Evolutionary conservation across 1,140 invertebrate genomes (phyloP).

Genomic region (Euborellia annulipes): DNA sequence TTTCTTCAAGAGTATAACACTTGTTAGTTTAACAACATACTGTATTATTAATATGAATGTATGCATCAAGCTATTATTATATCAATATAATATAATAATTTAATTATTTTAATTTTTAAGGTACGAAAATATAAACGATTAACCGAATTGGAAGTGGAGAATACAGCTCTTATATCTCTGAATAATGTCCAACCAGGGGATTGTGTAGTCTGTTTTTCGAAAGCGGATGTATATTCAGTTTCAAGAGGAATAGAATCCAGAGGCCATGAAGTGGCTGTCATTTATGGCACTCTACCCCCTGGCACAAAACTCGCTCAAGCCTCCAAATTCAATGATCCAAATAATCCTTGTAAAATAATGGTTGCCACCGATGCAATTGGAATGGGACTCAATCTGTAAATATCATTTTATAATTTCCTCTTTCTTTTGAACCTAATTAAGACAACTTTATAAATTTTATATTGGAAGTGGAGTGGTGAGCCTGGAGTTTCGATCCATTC

Average conservation of each 20-base stretch:
- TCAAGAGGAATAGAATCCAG: conserved; percentile 55
- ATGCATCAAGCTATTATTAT: too few species aligned
- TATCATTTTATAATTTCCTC: conserved; percentile 16
- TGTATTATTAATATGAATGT: too few species aligned
- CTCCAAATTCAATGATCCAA: conserved; percentile 91
- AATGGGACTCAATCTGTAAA: conserved; percentile 96
- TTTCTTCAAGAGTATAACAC: too few species aligned
- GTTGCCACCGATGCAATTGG: conserved; percentile 99
- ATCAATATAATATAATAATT: not conserved
- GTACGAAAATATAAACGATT: conserved; percentile 73
- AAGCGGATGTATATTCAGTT: conserved; percentile 88
- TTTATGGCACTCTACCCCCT: conserved; percentile 78
- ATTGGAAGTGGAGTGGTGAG: too few species aligned
- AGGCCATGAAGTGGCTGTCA: conserved; percentile 85
- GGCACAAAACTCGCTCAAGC: conserved; percentile 93
- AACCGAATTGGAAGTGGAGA: conserved; percentile 66
- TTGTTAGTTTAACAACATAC: too few species aligned
- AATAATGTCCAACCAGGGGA: conserved; percentile 78
- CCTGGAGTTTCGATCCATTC: too few species aligned
- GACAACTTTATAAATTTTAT: not conserved
- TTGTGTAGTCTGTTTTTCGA: conserved; percentile 97
- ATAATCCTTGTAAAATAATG: conserved; percentile 88
- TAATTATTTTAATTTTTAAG: conserved; percentile 20
- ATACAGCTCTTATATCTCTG: conserved; percentile 54
- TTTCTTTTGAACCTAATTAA: not conserved